A percentile compares a stretch with the other conserved stretches of the same genome.
Evolutionary conservation across 2,113 vertebrate species (phyloP).

Genomic region (Megaleporinus macrocephalus): DNA sequence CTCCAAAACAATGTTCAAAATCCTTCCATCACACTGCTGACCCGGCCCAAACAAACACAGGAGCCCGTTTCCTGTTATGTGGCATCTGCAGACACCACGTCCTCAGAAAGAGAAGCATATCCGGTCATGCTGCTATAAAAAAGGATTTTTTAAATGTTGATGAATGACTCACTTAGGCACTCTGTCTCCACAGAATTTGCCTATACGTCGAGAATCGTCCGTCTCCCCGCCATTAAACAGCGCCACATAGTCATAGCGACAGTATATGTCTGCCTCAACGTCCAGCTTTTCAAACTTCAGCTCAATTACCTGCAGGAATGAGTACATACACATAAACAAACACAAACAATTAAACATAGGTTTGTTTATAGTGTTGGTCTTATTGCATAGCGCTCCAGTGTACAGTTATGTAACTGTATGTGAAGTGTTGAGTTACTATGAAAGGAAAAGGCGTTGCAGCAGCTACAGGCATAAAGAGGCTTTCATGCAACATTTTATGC

Average conservation of each 20-base stretch:
- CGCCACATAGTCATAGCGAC: conserved; percentile 90
- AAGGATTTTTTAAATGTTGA: background rate
- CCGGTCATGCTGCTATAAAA: background rate
- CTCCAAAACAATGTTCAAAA: background rate
- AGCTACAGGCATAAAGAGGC: conserved; percentile 25
- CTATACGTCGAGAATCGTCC: conserved; percentile 83
- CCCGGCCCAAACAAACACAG: background rate
- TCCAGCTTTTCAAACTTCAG: conserved; percentile 89
- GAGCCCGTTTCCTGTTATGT: conserved; percentile 19
- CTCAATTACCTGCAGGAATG: conserved; percentile 79
- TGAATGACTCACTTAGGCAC: conserved; percentile 78
- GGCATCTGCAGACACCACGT: background rate
- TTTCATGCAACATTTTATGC: conserved; percentile 32
- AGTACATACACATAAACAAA: conserved; percentile 21
- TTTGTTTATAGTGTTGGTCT: background rate
- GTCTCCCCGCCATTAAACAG: conserved; percentile 84
- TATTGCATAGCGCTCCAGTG: background rate
- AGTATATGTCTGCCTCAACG: conserved; percentile 85
- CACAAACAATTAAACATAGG: conserved; percentile 18
- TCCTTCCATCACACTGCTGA: background rate
- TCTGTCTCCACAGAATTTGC: conserved; percentile 86
- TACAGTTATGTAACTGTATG: background rate
- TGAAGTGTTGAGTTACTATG: background rate
- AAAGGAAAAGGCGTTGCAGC: background rate
- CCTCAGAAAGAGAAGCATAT: background rate